Evolutionary conservation across 2,113 vertebrate species (phyloP), one percentile per base, ranked within the genome.

Genomic region (Nannobrachium achirus): DNA sequence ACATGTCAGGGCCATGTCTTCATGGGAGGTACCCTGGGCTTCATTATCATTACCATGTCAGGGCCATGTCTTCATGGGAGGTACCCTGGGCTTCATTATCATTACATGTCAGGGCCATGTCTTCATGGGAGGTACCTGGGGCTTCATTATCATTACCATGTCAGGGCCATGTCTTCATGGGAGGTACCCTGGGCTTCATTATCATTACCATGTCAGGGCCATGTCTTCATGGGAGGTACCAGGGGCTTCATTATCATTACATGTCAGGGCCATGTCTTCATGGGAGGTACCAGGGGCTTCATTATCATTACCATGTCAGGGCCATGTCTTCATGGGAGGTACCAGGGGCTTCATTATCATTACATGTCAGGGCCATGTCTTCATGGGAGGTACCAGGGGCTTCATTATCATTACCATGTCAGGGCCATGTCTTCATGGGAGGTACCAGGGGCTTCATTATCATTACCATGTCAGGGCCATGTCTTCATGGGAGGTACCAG

Each of bases 311-410:
- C n/a, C 80, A 63, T 83, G 77, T 92, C 94, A 79, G 88, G 85
- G 57, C 93, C 93, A 73, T 95, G 93, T 93, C 89, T 94, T 81
- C 92, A 92, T 66, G 94, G 94, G 91, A 95, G 93, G 94, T 94
- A 86, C 51, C 19, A 20, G 63, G 3, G 2, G 25, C 25, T 33
- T 33, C 25, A 33, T 33, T 33, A 33, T n/a, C n/a, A n/a, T n/a
- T n/a, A n/a, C 80, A 63, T 83, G 77, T 92, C 94, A 79, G 88
- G 85, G 57, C 93, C 93, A 73, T 95, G 93, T 93, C 89, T 94
- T 81, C 92, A 92, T 66, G 94, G 94, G 91, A 95, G 93, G 94
- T 94, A 86, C 51, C 19, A 20, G 63, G 3, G 2, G 25, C 25
- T 33, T 33, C 25, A 33, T 33, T 33, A 33, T n/a, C n/a, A n/a